These are phyloP conservation scores for Corythoichthys haematopterus DNA, from an alignment of 2,113 vertebrate genomes.

Conservation along the genomic window DNA sequence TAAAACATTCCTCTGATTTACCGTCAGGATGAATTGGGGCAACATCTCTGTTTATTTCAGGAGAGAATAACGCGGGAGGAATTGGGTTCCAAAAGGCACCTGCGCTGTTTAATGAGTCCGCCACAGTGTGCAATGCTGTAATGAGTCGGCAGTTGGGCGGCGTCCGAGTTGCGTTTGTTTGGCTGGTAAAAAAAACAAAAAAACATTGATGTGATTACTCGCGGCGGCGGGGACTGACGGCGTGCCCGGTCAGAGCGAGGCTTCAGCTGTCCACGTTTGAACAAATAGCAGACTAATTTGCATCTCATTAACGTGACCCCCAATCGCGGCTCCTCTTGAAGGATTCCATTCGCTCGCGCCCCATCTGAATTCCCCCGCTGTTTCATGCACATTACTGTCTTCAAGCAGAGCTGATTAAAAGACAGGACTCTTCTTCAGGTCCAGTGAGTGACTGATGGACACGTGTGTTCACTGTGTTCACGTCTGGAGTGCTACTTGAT, in stretches of 20 bases:
- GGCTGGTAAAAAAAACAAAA: constrained; percentile 8
- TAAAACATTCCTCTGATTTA: background rate
- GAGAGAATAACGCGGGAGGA: background rate
- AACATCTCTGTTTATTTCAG: too few species aligned
- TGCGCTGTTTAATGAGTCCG: constrained; percentile 28
- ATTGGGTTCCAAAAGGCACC: constrained; percentile 19
- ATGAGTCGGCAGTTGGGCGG: constrained; percentile 9
- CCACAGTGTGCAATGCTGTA: constrained; percentile 16
- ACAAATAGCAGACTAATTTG: constrained; percentile 63
- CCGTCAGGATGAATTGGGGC: background rate
- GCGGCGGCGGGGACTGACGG: constrained; percentile 52
- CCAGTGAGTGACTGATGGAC: constrained; percentile 60
- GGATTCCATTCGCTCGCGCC: constrained; percentile 26
- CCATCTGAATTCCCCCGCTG: constrained; percentile 26
- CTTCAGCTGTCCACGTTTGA: constrained; percentile 56
- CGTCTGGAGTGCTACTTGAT: constrained; percentile 62
- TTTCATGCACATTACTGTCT: constrained; percentile 45
- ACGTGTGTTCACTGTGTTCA: constrained; percentile 46
- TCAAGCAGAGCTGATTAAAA: constrained; percentile 63
- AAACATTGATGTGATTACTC: constrained; percentile 57
- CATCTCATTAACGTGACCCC: constrained; percentile 61
- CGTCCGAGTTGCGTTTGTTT: constrained; percentile 42
- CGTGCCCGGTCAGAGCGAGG: constrained; percentile 48
- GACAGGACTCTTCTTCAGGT: constrained; percentile 43
- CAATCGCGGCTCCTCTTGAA: constrained; percentile 35